Evolutionary conservation across 2,888 invertebrate genomes (phyloP), one percentile per base, ranked within the genome.

Genomic region (Lymantria dispar): DNA sequence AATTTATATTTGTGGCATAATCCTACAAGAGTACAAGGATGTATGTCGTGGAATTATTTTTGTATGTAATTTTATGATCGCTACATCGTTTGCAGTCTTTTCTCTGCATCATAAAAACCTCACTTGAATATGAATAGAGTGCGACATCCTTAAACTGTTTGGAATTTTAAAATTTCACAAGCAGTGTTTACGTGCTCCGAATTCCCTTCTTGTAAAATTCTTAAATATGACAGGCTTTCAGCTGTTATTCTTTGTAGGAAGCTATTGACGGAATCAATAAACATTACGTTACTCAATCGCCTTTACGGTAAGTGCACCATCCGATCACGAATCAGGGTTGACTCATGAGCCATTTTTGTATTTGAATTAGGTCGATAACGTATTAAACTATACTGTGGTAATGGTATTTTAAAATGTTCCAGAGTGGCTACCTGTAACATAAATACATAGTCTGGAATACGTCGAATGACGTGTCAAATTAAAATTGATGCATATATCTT

Each of bases 51-150:
- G 74, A 72, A 67, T 72, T 72, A 83, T 80, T 78, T 79, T 82
- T 81, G 84, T 76, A 74, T 77, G 81, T 82, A 80, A 79, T 82
- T 89, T 89, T 87, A 88, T 78, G 84, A 85, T 83, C 80, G 9
- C 33, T 5, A 8, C 67, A 74, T 68, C 76, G 73, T 72, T 80
- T 73, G 81, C 70, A 66, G 69, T 71, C 77, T 83, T 87, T 80
- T 84, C 79, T 80, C 70, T 70, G 77, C 76, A 73, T 74, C 75
- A 76, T 66, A 68, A 77, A 62, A 56, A 58, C 65, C 71, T 71
- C 68, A 60, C 68, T 68, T 76, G 80, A 78, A 80, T 80, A 72
- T 72, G 76, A 81, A 83, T 78, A 69, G 72, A 65, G 51, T 62
- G 57, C 69, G 72, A 72, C 74, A 75, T 73, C 65, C 70, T 71